A percentile compares a stretch with the other conserved stretches of the same genome.
phyloP scores from a whole-genome alignment of 35 echinoderm and acorn worm species.

The Heliocidaris tuberculata region DNA sequence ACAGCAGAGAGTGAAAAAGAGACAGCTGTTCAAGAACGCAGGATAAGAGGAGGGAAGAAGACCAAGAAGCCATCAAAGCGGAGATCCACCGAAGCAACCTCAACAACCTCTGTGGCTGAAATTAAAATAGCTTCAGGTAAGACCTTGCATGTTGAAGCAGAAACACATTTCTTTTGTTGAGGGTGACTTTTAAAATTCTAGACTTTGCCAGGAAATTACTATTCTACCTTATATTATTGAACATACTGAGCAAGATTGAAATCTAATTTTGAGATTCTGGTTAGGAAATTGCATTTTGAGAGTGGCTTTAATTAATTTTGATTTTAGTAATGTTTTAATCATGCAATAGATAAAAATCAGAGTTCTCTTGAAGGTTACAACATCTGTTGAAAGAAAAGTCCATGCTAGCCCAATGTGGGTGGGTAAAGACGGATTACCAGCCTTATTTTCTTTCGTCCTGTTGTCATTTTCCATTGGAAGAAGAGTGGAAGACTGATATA shows the following conservation, averaged over 20 bases:
- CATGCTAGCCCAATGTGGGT: background rate
- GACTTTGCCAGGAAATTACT: background rate
- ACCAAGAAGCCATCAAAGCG: background rate
- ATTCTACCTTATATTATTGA: background rate
- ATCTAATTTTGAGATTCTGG: background rate
- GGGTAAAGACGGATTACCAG: background rate
- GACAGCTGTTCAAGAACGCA: background rate
- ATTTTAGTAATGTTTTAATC: too few species aligned
- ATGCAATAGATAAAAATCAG: too few species aligned
- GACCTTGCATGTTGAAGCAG: too few species aligned
- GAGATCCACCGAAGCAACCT: background rate
- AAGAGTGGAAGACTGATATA: too few species aligned
- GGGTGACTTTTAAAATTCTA: too few species aligned
- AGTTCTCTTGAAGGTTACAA: too few species aligned
- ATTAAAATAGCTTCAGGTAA: background rate
- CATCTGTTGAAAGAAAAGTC: too few species aligned
- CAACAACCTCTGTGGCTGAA: background rate
- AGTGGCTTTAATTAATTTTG: too few species aligned
- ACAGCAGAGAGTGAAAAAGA: slow-evolving; percentile 23
- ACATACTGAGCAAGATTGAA: background rate
- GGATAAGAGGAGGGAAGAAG: background rate
- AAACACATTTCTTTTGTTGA: too few species aligned
- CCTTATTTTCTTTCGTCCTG: background rate
- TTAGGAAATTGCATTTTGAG: too few species aligned
- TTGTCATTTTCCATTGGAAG: background rate